Evolutionary conservation across 2,113 vertebrate genomes (phyloP).

Genomic region (Trochalopteron elliotii): DNA sequence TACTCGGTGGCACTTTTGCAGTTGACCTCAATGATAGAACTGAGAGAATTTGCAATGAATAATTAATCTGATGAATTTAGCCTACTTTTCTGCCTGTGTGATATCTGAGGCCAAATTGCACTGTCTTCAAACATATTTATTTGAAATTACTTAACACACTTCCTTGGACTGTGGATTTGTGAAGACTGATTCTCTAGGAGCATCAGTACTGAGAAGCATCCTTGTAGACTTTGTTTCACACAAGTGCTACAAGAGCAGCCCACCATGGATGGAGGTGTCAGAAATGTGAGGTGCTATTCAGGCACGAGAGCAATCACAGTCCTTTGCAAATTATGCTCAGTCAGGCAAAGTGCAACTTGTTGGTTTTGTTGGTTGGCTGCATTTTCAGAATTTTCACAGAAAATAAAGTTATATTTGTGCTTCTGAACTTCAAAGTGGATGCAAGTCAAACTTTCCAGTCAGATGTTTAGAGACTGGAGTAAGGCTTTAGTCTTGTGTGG

Average conservation of each 20-base stretch:
- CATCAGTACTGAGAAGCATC: background rate
- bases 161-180: background rate
- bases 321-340: background rate
- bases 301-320: background rate
- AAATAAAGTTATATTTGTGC: background rate
- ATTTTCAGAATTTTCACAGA: background rate
- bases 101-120: slow-evolving; percentile 48
- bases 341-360: background rate
- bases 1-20: slow-evolving; percentile 8
- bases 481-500: background rate
- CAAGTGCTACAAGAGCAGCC: background rate
- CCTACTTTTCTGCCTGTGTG: slow-evolving; percentile 60
- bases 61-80: slow-evolving; percentile 66
- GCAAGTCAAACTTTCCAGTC: background rate
- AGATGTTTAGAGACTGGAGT: background rate
- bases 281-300: background rate
- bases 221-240: background rate
- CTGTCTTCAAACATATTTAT: slow-evolving; percentile 39
- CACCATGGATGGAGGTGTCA: background rate
- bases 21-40: slow-evolving; percentile 54
- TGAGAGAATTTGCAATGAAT: slow-evolving; percentile 61
- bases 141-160: slow-evolving; percentile 52
- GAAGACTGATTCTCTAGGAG: background rate
- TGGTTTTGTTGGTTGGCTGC: background rate
- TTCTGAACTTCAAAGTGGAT: background rate